phyloP scores from a whole-genome alignment of 2,888 invertebrate species.

The Drosophila anceps region DNA sequence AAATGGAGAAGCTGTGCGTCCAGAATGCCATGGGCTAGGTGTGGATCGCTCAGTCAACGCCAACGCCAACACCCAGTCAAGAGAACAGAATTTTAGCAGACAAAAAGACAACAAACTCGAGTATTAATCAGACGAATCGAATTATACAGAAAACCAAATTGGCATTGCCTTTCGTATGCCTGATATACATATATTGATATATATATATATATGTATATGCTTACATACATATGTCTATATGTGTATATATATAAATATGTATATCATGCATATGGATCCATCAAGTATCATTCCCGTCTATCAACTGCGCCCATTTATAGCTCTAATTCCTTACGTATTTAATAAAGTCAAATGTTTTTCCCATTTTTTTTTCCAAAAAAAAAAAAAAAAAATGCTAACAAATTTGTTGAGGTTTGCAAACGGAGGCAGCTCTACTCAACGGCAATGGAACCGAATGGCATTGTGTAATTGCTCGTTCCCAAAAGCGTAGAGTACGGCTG shows the following conservation, averaged over 20 bases:
- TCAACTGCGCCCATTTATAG: conserved; percentile 13
- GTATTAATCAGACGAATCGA: conserved; percentile 33
- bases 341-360: conserved; percentile 39
- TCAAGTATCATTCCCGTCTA: conserved; percentile 40
- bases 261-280: conserved; percentile 13
- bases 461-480: conserved; percentile 22
- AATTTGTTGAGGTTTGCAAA: not conserved
- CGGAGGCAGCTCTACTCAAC: conserved; percentile 49
- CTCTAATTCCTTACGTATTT: conserved; percentile 12
- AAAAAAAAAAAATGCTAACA: not conserved
- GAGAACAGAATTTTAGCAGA: not conserved
- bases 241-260: not conserved
- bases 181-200: not conserved
- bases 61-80: not conserved
- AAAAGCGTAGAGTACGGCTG: conserved; percentile 46
- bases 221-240: not conserved
- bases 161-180: conserved; percentile 13
- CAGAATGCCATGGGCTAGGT: conserved; percentile 86
- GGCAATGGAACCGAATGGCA: conserved; percentile 52
- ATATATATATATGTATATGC: not conserved
- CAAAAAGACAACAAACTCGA: conserved; percentile 33
- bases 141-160: conserved; percentile 19
- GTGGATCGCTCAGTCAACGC: not conserved
- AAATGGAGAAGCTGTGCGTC: conserved; percentile 88
- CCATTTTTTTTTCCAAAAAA: conserved; percentile 1